phyloP scores from a whole-genome alignment of 1,140 invertebrate genomes.

The Spodoptera litura region DNA sequence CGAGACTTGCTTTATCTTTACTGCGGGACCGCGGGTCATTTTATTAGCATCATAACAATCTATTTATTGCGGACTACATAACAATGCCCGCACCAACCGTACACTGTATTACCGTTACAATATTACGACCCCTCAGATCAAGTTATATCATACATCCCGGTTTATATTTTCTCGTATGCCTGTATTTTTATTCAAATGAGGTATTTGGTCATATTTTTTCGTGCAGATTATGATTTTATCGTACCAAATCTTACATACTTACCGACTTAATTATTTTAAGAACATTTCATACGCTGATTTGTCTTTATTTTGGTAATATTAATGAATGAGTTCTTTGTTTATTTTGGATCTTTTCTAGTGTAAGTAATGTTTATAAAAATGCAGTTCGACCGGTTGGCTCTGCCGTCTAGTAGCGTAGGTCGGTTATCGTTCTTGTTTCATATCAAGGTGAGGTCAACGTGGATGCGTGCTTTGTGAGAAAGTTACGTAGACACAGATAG shows the following conservation, averaged over 20 bases:
- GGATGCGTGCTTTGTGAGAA: not conserved
- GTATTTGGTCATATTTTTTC: not conserved
- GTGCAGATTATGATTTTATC: not conserved
- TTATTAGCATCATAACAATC: slow-evolving; percentile 30
- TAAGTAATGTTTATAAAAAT: slow-evolving; percentile 8
- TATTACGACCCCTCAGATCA: not conserved
- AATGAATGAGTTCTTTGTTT: not conserved
- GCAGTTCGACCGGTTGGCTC: slow-evolving; percentile 6
- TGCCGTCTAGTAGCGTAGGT: slow-evolving; percentile 10
- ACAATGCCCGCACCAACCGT: slow-evolving; percentile 1
- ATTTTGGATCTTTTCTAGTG: not conserved
- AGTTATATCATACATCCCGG: slow-evolving; percentile 10
- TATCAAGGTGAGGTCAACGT: not conserved
- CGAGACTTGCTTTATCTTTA: not conserved
- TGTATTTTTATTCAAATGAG: slow-evolving; percentile 9
- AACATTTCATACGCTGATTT: no score
- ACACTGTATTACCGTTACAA: not conserved
- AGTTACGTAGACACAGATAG: no score
- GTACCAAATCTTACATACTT: no score
- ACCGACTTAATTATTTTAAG: no score
- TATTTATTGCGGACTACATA: slow-evolving; percentile 19
- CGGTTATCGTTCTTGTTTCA: not conserved
- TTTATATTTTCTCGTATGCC: not conserved
- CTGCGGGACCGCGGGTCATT: slow-evolving; percentile 9
- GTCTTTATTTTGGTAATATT: no score